phyloP scores from a whole-genome alignment of 2,888 invertebrate genomes.

The Xanthia icteritia region DNA sequence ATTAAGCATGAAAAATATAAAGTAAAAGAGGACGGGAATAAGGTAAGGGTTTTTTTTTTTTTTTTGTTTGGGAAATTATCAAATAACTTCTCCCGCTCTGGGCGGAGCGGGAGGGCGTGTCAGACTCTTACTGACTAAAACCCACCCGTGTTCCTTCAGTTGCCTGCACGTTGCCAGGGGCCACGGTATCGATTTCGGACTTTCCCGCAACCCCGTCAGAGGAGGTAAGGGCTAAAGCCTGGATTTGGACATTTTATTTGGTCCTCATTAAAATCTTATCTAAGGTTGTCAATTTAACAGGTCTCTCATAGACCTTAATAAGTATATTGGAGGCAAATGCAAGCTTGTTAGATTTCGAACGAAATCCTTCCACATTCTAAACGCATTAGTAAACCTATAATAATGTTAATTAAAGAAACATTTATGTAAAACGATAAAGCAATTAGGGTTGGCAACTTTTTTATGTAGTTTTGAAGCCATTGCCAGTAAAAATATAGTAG shows the following conservation, averaged over 20 bases:
- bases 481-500: no score
- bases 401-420: constrained; percentile 18
- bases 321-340: background rate
- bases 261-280: background rate
- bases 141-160: no score
- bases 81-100: no score
- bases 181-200: no score
- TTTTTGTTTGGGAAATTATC: no score
- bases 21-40: background rate
- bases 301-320: no score
- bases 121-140: no score
- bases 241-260: background rate
- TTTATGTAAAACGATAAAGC: constrained; percentile 19
- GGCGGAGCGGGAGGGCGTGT: no score
- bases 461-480: no score
- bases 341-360: background rate
- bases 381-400: background rate
- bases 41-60: no score
- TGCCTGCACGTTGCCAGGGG: no score
- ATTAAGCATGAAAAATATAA: background rate
- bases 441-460: background rate
- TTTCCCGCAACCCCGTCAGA: no score
- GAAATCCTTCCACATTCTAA: background rate
- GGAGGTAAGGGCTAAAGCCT: background rate
- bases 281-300: background rate